phyloP scores from a whole-genome alignment of 2,797 vertebrate species.

The Oreonectes daqikongensis region DNA sequence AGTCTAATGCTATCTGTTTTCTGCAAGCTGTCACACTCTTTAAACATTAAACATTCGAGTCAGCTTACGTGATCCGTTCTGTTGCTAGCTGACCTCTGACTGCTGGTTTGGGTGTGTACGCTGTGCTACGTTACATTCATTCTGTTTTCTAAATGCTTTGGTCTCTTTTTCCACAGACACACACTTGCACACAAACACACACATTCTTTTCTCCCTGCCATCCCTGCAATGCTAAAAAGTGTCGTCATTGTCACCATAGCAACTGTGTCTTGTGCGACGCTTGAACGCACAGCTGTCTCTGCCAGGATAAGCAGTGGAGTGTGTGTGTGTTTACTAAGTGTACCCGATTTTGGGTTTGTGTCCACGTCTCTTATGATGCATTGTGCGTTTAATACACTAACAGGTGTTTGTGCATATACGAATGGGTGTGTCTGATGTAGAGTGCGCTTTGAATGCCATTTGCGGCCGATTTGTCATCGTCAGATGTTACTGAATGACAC shows the following conservation, averaged over 20 bases:
- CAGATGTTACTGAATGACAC: constrained; percentile 2
- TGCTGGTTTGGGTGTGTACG: background rate
- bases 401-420: background rate
- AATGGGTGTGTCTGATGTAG: background rate
- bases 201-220: constrained; percentile 55
- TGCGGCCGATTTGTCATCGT: constrained; percentile 1
- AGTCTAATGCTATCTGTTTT: constrained; percentile 17
- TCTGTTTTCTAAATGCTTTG: constrained; percentile 49
- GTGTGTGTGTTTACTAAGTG: constrained; percentile 17
- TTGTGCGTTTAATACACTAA: background rate
- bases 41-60: constrained; percentile 42
- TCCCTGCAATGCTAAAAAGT: constrained; percentile 73
- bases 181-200: constrained; percentile 26
- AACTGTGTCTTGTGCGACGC: constrained; percentile 75
- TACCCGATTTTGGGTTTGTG: background rate
- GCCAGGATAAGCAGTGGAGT: constrained; percentile 63
- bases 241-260: constrained; percentile 73
- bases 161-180: constrained; percentile 38
- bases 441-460: background rate
- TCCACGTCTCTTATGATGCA: background rate
- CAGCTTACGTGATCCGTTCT: background rate
- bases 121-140: background rate
- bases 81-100: background rate
- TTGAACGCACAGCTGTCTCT: constrained; percentile 70
- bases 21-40: constrained; percentile 2